These are phyloP conservation scores for Acrobasis repandana DNA, from an alignment of 2,888 invertebrate species.

Conservation along the genomic window DNA sequence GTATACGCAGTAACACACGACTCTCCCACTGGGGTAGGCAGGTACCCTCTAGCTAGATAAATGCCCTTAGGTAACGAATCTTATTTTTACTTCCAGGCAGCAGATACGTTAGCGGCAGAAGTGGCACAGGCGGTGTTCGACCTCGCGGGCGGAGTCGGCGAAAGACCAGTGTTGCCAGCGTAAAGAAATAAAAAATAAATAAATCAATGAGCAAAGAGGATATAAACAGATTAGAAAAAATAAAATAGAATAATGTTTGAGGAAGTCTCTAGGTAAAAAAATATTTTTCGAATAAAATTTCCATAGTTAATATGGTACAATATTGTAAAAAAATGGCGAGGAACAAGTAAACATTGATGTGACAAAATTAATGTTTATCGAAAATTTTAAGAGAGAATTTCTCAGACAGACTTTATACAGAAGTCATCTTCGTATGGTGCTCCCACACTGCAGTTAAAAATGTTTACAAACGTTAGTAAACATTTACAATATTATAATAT, in stretches of 20 bases:
- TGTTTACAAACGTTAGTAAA: too few relatives aligned
- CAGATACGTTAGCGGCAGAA: slow-evolving; percentile 88
- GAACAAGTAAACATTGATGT: not conserved
- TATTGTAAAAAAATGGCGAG: too few relatives aligned
- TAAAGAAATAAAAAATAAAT: slow-evolving; percentile 33
- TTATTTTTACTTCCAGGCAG: slow-evolving; percentile 67
- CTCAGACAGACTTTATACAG: too few relatives aligned
- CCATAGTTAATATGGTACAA: too few relatives aligned
- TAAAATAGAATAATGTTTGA: not conserved
- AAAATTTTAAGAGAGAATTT: too few relatives aligned
- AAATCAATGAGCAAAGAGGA: not conserved
- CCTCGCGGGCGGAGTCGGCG: slow-evolving; percentile 90
- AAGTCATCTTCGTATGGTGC: too few relatives aligned
- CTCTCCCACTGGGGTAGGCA: too few relatives aligned
- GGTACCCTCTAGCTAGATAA: too few relatives aligned
- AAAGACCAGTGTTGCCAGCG: slow-evolving; percentile 74
- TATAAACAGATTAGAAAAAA: not conserved
- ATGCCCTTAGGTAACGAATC: not conserved
- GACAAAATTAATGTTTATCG: too few relatives aligned
- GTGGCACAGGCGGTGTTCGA: slow-evolving; percentile 90
- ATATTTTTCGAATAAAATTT: not conserved
- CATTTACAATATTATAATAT: too few relatives aligned
- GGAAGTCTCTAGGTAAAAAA: not conserved
- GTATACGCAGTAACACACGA: too few relatives aligned
- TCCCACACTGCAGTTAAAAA: too few relatives aligned